A percentile compares a stretch with the other conserved stretches of the same genome.
phyloP scores from a whole-genome alignment of 2,113 vertebrate genomes.

The Murina feae region DNA sequence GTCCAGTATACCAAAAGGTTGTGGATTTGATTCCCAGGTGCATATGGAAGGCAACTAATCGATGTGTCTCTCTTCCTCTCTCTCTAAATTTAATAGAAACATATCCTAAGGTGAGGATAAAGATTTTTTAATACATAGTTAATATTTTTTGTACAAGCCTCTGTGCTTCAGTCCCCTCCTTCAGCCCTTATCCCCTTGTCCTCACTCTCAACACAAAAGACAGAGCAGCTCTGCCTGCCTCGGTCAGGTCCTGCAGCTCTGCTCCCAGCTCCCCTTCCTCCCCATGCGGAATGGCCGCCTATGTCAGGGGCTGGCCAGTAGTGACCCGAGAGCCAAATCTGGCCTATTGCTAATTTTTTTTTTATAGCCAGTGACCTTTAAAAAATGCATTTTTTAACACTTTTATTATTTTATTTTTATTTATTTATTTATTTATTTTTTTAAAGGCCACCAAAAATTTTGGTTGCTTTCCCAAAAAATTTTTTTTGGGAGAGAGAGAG shows the following conservation, averaged over 20 bases:
- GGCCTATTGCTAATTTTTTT: background rate
- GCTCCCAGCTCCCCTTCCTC: background rate
- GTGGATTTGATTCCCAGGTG: background rate
- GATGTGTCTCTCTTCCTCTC: background rate
- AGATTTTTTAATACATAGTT: background rate
- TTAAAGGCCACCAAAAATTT: no score
- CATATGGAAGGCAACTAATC: background rate
- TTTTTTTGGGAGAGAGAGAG: no score
- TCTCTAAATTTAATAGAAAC: background rate
- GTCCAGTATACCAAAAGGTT: background rate
- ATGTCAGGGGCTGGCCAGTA: accelerated
- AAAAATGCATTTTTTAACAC: background rate
- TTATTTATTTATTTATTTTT: no score
- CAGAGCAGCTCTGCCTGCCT: background rate
- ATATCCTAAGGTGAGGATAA: background rate
- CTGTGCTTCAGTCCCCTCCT: background rate
- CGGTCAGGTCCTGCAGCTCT: accelerated
- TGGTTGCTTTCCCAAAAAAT: no score
- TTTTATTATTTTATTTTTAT: background rate
- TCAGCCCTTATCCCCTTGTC: background rate
- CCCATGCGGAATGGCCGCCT: background rate
- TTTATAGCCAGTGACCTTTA: background rate
- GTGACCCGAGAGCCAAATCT: background rate
- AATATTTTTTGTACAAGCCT: background rate
- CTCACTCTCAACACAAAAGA: background rate